These are phyloP conservation scores for Macrocentrus cingulum DNA, from an alignment of 1,140 invertebrate species.

Conservation along the genomic window DNA sequence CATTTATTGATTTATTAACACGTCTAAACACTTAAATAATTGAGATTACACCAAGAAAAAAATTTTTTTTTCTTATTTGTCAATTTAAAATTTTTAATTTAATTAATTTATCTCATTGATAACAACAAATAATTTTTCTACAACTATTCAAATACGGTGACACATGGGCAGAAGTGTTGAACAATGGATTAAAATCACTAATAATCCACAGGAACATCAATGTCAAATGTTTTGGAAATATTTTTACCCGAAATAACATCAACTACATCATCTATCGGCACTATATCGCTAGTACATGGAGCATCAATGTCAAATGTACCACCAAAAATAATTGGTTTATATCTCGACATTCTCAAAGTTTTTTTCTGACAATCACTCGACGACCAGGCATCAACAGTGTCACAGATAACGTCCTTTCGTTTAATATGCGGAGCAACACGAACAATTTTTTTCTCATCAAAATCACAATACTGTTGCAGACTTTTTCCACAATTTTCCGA, in stretches of 20 bases:
- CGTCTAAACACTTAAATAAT: no score
- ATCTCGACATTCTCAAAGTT: slow-evolving; percentile 42
- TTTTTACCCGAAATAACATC: slow-evolving; percentile 44
- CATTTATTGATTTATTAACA: no score
- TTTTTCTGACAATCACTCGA: slow-evolving; percentile 37
- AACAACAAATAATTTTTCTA: no score
- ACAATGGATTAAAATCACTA: no score
- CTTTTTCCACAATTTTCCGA: slow-evolving; percentile 33
- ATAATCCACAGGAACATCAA: slow-evolving; percentile 60
- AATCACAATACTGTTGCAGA: slow-evolving; percentile 49
- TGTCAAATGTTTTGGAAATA: slow-evolving; percentile 64
- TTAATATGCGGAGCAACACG: slow-evolving; percentile 53
- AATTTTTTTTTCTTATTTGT: no score
- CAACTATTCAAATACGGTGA: no score
- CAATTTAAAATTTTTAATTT: no score
- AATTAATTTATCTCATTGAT: no score
- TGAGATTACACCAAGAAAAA: no score
- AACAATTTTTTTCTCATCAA: slow-evolving; percentile 52
- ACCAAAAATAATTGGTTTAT: slow-evolving; percentile 73
- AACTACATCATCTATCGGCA: slow-evolving; percentile 4
- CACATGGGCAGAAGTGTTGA: no score
- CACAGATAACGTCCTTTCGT: slow-evolving; percentile 62
- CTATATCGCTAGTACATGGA: slow-evolving; percentile 52
- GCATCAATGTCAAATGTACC: slow-evolving; percentile 80
- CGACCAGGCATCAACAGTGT: slow-evolving; percentile 65